phyloP scores from a whole-genome alignment of 2,888 invertebrate genomes.

The Eulithis prunata region DNA sequence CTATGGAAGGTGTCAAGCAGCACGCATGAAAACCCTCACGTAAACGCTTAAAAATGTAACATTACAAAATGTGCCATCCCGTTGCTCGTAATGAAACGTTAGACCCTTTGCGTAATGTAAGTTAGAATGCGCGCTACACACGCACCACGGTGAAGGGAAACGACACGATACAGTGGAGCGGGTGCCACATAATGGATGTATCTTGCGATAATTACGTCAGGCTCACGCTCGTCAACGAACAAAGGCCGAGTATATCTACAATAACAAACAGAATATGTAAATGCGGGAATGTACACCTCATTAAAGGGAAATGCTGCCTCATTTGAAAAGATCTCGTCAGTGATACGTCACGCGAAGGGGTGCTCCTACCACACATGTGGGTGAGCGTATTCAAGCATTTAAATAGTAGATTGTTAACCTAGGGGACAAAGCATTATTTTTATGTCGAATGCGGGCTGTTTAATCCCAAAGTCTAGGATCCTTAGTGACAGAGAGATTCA shows the following conservation, averaged over 20 bases:
- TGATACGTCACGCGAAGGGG: not conserved
- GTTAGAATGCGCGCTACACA: not conserved
- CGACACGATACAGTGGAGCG: not conserved
- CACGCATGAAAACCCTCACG: no score
- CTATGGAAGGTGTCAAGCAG: no score
- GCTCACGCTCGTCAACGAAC: constrained; percentile 2
- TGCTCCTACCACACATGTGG: not conserved
- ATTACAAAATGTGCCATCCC: no score
- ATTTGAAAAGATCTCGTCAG: constrained; percentile 11
- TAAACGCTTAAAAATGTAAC: no score
- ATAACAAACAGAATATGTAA: constrained; percentile 18
- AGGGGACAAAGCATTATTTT: no score
- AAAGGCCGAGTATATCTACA: not conserved
- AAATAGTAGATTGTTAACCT: no score
- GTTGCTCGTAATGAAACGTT: no score
- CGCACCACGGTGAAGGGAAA: not conserved
- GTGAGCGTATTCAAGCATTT: not conserved
- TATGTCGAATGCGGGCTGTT: no score
- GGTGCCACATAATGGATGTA: constrained; percentile 1
- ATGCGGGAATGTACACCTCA: constrained; percentile 17
- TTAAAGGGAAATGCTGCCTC: constrained; percentile 10
- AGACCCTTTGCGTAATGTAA: not conserved
- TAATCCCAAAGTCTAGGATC: no score
- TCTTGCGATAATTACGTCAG: constrained; percentile 2
- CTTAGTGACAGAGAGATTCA: no score